Percentiles rank a stretch among this genome's conserved stretches.
phyloP scores from a whole-genome alignment of 2,797 vertebrate genomes.

The Pelodytes ibericus region DNA sequence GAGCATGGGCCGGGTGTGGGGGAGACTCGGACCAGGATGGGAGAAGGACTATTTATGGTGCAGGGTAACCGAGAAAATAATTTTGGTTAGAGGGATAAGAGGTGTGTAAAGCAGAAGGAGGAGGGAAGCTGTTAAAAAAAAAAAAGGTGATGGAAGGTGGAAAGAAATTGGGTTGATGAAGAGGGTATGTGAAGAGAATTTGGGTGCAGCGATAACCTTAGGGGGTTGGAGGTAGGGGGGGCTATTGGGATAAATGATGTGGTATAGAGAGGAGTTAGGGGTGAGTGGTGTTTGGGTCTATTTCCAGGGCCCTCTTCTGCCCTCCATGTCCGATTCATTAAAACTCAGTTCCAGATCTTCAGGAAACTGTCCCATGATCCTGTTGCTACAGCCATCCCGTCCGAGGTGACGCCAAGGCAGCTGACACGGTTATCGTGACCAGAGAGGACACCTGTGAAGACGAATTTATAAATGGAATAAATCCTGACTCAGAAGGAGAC shows the following conservation, averaged over 20 bases:
- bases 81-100: too few relatives aligned
- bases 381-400: slow-evolving; percentile 94
- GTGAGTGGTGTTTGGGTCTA: not conserved
- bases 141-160: too few relatives aligned
- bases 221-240: not conserved
- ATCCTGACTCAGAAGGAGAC: too few relatives aligned
- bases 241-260: not conserved
- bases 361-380: slow-evolving; percentile 99
- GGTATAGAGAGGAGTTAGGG: not conserved
- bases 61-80: too few relatives aligned
- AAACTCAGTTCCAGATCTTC: slow-evolving; percentile 74
- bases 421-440: slow-evolving; percentile 98
- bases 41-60: too few relatives aligned
- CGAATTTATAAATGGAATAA: too few relatives aligned
- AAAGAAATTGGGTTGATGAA: too few relatives aligned
- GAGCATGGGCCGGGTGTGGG: too few relatives aligned
- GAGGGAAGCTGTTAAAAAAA: too few relatives aligned
- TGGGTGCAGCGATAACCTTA: not conserved
- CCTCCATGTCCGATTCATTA: not conserved
- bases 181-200: too few relatives aligned
- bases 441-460: slow-evolving; percentile 82
- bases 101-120: too few relatives aligned
- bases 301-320: slow-evolving; percentile 12
- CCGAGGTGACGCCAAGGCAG: slow-evolving; percentile 90
- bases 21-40: too few relatives aligned